Evolutionary conservation across 2,888 invertebrate genomes (phyloP).

Genomic region (Ernsta delagoae): DNA sequence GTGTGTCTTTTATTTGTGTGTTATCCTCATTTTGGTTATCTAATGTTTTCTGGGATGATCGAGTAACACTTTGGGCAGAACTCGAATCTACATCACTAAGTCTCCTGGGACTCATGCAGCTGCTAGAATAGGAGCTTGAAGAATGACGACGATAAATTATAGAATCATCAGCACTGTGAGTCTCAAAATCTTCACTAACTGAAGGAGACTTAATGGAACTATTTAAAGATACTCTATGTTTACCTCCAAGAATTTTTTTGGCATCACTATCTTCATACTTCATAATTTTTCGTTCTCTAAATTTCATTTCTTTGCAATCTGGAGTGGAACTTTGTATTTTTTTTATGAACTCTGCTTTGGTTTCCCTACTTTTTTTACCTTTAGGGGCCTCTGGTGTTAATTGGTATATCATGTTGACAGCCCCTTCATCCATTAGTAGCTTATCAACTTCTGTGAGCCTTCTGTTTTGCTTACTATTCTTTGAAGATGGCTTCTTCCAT

Average conservation of each 20-base stretch:
- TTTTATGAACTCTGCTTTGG: constrained; percentile 86
- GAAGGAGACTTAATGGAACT: constrained; percentile 81
- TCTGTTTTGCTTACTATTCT: constrained; percentile 80
- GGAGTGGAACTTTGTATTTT: constrained; percentile 83
- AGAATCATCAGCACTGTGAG: constrained; percentile 89
- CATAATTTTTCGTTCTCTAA: constrained; percentile 75
- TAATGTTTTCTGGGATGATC: constrained; percentile 36
- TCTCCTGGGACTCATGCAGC: constrained; percentile 87
- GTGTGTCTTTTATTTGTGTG: background rate
- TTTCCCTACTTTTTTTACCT: constrained; percentile 78
- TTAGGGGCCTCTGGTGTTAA: constrained; percentile 86
- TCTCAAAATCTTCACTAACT: constrained; percentile 86
- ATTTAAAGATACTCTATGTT: constrained; percentile 67
- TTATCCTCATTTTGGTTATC: constrained; percentile 43
- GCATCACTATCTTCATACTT: constrained; percentile 68
- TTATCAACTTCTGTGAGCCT: constrained; percentile 89
- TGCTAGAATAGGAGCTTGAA: constrained; percentile 92
- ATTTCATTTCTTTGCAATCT: constrained; percentile 74
- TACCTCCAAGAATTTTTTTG: constrained; percentile 65
- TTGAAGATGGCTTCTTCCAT: constrained; percentile 78
- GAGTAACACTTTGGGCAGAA: constrained; percentile 42
- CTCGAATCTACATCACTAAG: constrained; percentile 78
- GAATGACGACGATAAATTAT: constrained; percentile 93
- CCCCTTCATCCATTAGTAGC: constrained; percentile 93
- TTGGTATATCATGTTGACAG: constrained; percentile 93